Evolutionary conservation across 2,113 vertebrate species (phyloP), one percentile per base, ranked within the genome.

Genomic region (Calyptommatus sinebrachiatus): DNA sequence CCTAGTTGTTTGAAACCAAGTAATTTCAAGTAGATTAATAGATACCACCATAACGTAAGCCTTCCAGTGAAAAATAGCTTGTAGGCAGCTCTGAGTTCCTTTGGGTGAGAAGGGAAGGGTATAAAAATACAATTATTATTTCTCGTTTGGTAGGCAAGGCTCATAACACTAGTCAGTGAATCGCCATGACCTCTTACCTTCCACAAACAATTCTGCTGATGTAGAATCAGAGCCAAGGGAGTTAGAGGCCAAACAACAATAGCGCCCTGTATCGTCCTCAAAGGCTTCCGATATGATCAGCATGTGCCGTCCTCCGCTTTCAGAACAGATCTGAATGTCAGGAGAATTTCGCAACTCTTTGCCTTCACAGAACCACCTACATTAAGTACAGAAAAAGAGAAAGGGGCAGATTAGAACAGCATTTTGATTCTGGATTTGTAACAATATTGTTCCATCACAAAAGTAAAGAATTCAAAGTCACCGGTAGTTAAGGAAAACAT

Each of bases 351-450:
- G 95, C 14, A 99, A 95, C 88, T 99, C 97, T 31, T 96, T 96
- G 26, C 97, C 98, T 93, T 99, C 98, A 91, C 98, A 99, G 94
- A 99, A 99, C 98, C 98, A 99, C 94, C 98, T 99, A 94, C 53
- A 85, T 86, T 79, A 83, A 88, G 89, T 73, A 74, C 12, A 57
- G 53, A 57, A 57, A 16, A 50, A 91, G 82, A 87, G 85, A 45
- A 22, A 16, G 53, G 83, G 8, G 71, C 67, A 73, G 71, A 79
- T 60, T 77, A 85, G 77, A 73, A 2, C 18, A 57, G 1, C 14
- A 18, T 14, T 16, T 57, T 16, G 11, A 57, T 57, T 5, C 14
- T 57, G 12, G 14, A 57, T 57, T 16, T 57, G 53, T 57, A 57
- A 57, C 14, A 57, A 57, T 57, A 57, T 50, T 50, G 8, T 50